Base-by-base conservation (phyloP, 2,113 vertebrate species). In the Boulengeromyrus knoepffleri region DNA sequence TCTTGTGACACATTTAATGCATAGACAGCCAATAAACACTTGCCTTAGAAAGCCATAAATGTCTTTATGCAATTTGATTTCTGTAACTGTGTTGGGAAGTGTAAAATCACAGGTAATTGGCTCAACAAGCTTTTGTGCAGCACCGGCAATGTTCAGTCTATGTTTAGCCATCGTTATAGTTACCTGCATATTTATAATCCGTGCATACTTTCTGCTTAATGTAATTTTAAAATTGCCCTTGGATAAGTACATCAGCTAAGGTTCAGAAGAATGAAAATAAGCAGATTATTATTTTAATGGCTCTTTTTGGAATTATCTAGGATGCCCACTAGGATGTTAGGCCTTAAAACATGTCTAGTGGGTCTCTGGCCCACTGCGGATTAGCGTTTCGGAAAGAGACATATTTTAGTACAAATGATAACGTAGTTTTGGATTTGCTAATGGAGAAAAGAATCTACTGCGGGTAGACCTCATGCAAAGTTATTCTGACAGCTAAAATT, bases 51-150 rank as follows among this genome's bases (percentile, higher is more conserved):
- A 85, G 46, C 24, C 3, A 10, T n/a, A 85, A 85, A 47, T 21
- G 42, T 47, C 24, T 85, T 85, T 85, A 85, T 46, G 45, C 45
- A 47, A 85, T 85, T 46, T 45, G 42, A 24, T 39, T 85, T n/a
- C 83, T 85, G 83, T 45, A 85, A 47, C 83, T 85, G 83, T 83
- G 31, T 47, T 85, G 45, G 74, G 74, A 80, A 80, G 74, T 80
- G 36, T 80, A 80, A 80, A 80, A 80, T 80, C 36, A 42, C 36
- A 80, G 13, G 36, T 80, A 80, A 80, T 80, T 80, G 74, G 36
- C 74, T 80, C 74, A 80, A 80, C 17, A 39, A 42, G 74, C 74
- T 42, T 80, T 80, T 80, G 74, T 39, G 36, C 74, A 19, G 74
- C 74, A 80, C 31, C 13, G 4, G 36, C 74, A 80, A 80, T 80